Conservation (phyloP, 2,113 vertebrate genomes). For the Guaruba guarouba region DNA sequence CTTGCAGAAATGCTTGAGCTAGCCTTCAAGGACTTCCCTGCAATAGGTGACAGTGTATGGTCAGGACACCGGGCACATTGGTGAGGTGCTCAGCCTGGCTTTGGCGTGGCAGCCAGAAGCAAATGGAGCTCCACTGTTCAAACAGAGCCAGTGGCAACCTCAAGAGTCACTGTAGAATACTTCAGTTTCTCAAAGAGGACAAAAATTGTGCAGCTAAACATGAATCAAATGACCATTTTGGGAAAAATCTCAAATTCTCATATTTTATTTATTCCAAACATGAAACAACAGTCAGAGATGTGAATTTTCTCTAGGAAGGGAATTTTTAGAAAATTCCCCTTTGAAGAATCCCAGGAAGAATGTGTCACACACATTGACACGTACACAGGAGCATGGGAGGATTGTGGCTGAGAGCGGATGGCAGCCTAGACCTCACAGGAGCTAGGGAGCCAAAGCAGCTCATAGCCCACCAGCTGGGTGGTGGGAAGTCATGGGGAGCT, state of each 20-base stretch:
- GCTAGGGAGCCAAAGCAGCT: neutral
- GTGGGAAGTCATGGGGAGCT: fast-evolving
- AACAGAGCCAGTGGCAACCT: neutral
- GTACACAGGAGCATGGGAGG: fast-evolving
- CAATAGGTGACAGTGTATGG: neutral
- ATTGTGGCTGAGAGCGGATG: fast-evolving
- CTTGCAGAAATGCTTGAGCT: neutral
- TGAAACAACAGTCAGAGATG: neutral
- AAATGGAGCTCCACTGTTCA: neutral
- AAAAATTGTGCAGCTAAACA: neutral
- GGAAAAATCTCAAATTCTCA: neutral
- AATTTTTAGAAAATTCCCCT: neutral
- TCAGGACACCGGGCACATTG: neutral
- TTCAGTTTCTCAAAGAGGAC: neutral
- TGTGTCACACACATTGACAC: neutral
- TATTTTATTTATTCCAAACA: neutral
- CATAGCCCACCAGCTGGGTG: fast-evolving
- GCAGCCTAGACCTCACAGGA: neutral
- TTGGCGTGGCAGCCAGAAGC: neutral
- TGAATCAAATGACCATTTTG: neutral
- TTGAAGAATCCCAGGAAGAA: neutral
- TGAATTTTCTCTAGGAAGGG: neutral
- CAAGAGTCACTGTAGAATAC: neutral
- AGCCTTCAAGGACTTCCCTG: neutral
- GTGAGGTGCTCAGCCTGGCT: neutral